These are phyloP conservation scores for Danionella cerebrum DNA, from an alignment of 2,113 vertebrate species.

Conservation along the genomic window DNA sequence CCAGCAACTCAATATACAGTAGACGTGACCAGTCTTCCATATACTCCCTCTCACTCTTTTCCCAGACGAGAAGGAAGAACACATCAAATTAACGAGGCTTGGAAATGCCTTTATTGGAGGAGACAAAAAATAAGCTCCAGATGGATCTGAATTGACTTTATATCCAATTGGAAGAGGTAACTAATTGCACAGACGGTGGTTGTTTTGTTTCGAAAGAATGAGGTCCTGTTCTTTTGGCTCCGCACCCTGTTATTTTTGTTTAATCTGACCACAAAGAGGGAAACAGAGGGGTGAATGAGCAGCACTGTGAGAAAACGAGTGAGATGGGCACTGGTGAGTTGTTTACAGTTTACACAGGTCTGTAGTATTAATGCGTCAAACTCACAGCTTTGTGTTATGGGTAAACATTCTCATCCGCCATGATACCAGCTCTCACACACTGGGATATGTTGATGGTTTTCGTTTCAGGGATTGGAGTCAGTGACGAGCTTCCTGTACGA, in stretches of 20 bases:
- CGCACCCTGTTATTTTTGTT: not conserved
- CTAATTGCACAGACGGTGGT: not conserved
- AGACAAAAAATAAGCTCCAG: not conserved
- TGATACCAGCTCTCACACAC: constrained; percentile 26
- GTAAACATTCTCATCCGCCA: constrained; percentile 28
- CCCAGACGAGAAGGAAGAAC: constrained; percentile 1
- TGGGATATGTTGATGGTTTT: constrained; percentile 29
- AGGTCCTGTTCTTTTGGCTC: not conserved
- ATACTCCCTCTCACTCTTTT: not conserved
- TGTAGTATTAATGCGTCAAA: constrained; percentile 32
- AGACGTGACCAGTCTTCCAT: constrained; percentile 9
- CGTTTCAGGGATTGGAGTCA: constrained; percentile 7
- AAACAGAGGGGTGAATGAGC: not conserved
- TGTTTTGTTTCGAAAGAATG: not conserved
- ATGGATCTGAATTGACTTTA: not conserved
- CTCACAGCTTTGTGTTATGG: constrained; percentile 28
- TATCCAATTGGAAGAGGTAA: too few relatives aligned
- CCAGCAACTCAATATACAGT: constrained; percentile 16
- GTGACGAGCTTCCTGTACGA: not conserved
- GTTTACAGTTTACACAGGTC: constrained; percentile 40
- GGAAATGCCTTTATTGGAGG: not conserved
- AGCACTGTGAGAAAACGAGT: constrained; percentile 8
- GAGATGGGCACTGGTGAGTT: constrained; percentile 19
- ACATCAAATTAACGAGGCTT: not conserved
- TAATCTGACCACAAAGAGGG: not conserved